Conservation (phyloP, 2,797 vertebrate genomes). For the Knipowitschia caucasica region DNA sequence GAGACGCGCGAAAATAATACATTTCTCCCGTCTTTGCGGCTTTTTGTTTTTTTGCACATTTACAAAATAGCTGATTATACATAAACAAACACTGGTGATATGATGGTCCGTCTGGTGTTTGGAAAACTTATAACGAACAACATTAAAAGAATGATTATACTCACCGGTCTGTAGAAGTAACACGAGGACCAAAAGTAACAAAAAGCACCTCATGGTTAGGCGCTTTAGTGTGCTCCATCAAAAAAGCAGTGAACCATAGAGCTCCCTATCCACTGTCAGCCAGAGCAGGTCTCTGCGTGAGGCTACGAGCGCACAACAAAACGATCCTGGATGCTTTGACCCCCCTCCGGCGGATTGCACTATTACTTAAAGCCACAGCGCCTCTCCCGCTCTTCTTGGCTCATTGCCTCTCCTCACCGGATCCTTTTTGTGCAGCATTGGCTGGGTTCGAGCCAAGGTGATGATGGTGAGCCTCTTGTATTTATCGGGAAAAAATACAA, state of each 20-base stretch:
- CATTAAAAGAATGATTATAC: conserved; percentile 16
- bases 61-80: too few species aligned
- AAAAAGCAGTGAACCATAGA: conserved; percentile 32
- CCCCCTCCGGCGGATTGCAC: conserved; percentile 34
- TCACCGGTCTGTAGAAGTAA: conserved; percentile 62
- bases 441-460: conserved; percentile 61
- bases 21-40: too few species aligned
- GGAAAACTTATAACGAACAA: not conserved
- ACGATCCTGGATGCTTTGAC: conserved; percentile 31
- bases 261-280: conserved; percentile 18
- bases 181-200: conserved; percentile 53
- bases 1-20: too few species aligned
- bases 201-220: conserved; percentile 59
- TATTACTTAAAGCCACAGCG: conserved; percentile 62
- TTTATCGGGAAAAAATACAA: conserved; percentile 42
- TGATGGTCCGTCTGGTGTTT: not conserved
- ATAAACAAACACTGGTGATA: too few species aligned
- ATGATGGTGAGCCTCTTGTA: conserved; percentile 64
- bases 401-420: conserved; percentile 54
- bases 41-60: too few species aligned
- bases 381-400: conserved; percentile 35
- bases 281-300: conserved; percentile 9
- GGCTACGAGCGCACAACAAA: conserved; percentile 35
- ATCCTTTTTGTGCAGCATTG: conserved; percentile 47
- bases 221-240: conserved; percentile 34